Evolutionary conservation across 2,888 invertebrate genomes (phyloP).

Genomic region (Vannuccia rotundouncinata): DNA sequence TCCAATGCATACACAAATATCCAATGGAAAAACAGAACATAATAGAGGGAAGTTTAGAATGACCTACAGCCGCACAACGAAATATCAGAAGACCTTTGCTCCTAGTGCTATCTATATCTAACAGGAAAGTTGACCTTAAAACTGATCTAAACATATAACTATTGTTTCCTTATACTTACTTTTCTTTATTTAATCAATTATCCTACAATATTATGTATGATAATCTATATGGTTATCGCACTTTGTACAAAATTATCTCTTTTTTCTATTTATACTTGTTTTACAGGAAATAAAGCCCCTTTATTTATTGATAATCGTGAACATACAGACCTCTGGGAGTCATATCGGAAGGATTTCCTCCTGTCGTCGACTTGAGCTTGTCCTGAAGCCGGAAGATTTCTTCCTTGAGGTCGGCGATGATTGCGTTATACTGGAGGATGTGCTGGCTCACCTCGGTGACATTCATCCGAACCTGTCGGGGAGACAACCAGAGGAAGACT

Average conservation of each 20-base stretch:
- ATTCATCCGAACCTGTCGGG: conserved; percentile 63
- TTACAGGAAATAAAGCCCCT: neutral
- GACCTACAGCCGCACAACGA: neutral
- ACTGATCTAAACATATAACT: neutral
- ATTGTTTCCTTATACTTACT: neutral
- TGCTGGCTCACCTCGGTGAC: conserved; percentile 68
- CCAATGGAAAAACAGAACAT: neutral
- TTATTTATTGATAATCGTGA: neutral
- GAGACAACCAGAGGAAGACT: neutral
- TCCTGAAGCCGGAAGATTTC: conserved; percentile 63
- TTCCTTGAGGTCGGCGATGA: conserved; percentile 72
- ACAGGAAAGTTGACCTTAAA: neutral
- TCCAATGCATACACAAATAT: neutral
- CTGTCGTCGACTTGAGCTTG: conserved; percentile 43
- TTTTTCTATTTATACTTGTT: neutral
- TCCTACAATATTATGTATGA: neutral
- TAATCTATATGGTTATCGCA: neutral
- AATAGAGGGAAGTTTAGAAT: neutral
- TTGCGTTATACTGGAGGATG: conserved; percentile 74
- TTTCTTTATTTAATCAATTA: neutral
- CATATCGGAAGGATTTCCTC: no score
- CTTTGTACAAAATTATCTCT: neutral
- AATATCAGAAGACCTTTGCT: neutral
- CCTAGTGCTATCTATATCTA: neutral
- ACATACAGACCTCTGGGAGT: no score